Percentiles rank a stretch among this genome's conserved stretches.
Evolutionary conservation across 2,113 vertebrate species (phyloP).

Genomic region (Bombycilla garrulus): DNA sequence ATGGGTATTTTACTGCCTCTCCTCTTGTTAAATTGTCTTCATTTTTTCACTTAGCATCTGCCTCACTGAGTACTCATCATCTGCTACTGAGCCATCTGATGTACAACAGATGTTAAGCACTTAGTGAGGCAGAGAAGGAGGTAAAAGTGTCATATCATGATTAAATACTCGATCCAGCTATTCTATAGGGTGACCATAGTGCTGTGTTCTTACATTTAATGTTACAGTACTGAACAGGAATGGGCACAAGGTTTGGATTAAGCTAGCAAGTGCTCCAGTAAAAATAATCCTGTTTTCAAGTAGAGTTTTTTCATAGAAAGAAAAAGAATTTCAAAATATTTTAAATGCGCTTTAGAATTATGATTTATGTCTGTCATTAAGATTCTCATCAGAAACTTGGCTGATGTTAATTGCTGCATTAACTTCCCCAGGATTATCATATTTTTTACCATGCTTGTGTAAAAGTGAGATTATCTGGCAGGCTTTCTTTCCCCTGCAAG

Average conservation of each 20-base stretch:
- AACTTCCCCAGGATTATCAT: neutral
- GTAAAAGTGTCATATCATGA: conserved; percentile 52
- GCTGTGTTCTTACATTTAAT: neutral
- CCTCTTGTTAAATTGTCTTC: conserved; percentile 47
- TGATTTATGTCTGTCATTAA: neutral
- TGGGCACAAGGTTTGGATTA: neutral
- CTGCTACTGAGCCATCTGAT: conserved; percentile 54
- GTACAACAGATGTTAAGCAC: conserved; percentile 63
- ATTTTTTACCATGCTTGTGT: neutral
- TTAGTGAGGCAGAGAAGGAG: conserved; percentile 53
- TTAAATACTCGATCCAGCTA: conserved; percentile 28
- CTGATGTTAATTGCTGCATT: neutral
- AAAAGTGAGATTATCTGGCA: neutral
- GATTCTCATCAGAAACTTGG: neutral
- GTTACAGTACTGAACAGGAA: neutral
- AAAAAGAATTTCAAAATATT: neutral
- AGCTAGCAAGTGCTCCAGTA: neutral
- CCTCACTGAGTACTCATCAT: conserved; percentile 57
- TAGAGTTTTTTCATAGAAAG: neutral
- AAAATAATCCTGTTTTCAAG: neutral
- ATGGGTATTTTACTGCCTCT: conserved; percentile 44
- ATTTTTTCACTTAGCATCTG: conserved; percentile 50
- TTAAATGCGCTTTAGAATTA: neutral
- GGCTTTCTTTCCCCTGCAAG: neutral
- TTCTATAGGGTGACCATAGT: conserved; percentile 11